Conservation (phyloP, 2,797 vertebrate genomes). For the Danio jaintianensis region DNA sequence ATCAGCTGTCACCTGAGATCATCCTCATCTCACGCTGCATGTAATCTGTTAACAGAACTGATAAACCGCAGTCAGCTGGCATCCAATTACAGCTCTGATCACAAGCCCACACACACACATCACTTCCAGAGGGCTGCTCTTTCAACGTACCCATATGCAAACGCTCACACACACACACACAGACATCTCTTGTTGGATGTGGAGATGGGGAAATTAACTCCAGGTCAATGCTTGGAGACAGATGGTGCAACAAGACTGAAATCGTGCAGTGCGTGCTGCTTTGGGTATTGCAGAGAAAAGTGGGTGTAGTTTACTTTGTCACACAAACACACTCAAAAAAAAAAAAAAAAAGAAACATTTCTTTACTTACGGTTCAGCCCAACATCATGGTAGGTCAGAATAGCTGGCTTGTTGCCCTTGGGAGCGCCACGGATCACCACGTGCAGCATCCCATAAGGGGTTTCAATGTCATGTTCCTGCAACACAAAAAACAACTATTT, state of each 20-base stretch:
- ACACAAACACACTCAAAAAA: conserved; percentile 33
- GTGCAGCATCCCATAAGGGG: conserved; percentile 93
- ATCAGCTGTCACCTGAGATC: conserved; percentile 33
- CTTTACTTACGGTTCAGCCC: conserved; percentile 95
- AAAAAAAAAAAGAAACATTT: conserved; percentile 28
- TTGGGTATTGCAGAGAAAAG: neutral
- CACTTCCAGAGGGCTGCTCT: conserved; percentile 15
- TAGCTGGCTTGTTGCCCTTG: conserved; percentile 93
- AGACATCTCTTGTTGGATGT: neutral
- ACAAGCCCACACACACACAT: conserved; percentile 52
- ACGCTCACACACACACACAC: conserved; percentile 44
- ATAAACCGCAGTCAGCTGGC: conserved; percentile 27
- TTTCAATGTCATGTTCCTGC: conserved; percentile 97
- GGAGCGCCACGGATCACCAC: conserved; percentile 95
- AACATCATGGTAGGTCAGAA: conserved; percentile 97
- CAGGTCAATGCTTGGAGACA: conserved; percentile 32
- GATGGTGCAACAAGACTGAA: conserved; percentile 13
- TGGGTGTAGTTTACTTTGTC: neutral
- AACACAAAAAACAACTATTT: conserved; percentile 61
- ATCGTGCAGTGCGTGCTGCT: conserved; percentile 4
- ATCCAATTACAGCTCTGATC: conserved; percentile 64
- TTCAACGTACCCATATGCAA: neutral
- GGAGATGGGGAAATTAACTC: conserved; percentile 18
- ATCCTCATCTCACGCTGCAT: conserved; percentile 2
- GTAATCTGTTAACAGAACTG: conserved; percentile 18